Conservation (phyloP, 2,797 vertebrate species). For the Acanthurus leucopareius region DNA sequence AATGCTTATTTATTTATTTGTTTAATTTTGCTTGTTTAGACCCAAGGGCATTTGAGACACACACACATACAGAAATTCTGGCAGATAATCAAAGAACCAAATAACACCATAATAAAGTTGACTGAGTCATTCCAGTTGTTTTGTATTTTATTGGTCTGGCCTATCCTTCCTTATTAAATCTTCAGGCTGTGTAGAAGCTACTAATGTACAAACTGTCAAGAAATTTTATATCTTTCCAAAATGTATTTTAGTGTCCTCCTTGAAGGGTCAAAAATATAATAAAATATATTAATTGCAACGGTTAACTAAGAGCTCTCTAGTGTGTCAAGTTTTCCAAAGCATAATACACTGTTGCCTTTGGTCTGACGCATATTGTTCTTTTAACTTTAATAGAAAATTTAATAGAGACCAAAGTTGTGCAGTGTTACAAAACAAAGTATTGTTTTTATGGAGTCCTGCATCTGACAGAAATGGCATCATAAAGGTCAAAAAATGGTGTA, state of each 20-base stretch:
- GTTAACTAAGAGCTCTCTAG: constrained; percentile 8
- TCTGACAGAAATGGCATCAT: no score
- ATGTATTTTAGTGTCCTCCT: constrained; percentile 25
- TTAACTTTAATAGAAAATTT: neutral
- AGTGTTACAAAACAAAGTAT: neutral
- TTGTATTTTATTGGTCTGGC: constrained; percentile 58
- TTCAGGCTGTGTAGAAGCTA: constrained; percentile 23
- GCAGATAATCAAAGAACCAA: constrained; percentile 33
- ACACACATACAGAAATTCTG: constrained; percentile 3
- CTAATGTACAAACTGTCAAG: constrained; percentile 39
- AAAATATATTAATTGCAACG: constrained; percentile 36
- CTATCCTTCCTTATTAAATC: constrained; percentile 48
- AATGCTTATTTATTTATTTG: neutral
- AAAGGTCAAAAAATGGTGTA: no score
- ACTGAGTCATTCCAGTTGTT: constrained; percentile 44
- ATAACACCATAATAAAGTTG: constrained; percentile 39
- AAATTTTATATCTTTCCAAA: constrained; percentile 43
- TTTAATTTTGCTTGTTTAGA: constrained; percentile 6
- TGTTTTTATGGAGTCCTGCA: no score
- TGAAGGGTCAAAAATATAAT: constrained; percentile 30
- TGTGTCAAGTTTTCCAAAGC: constrained; percentile 13
- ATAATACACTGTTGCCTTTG: constrained; percentile 3
- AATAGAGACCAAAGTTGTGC: no score
- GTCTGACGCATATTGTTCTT: neutral
- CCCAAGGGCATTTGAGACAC: constrained; percentile 43